Conservation (phyloP, 2,113 vertebrate species). For the Xyliphius kryptos region DNA sequence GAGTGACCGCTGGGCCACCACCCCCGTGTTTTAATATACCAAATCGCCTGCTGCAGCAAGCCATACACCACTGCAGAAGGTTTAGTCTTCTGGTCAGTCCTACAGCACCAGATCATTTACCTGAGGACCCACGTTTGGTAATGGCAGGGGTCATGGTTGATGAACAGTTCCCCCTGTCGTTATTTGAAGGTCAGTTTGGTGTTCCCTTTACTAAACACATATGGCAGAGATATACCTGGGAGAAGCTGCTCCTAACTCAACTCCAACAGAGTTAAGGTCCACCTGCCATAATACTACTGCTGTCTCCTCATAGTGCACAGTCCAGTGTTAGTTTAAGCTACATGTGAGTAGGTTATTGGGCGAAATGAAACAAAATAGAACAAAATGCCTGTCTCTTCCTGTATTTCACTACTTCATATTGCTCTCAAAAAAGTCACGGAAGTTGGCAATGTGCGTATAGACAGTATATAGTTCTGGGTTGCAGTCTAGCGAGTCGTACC, state of each 20-base stretch:
- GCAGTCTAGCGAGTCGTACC: constrained; percentile 86
- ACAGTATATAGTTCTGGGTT: constrained; percentile 82
- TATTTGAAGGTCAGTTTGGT: constrained; percentile 13
- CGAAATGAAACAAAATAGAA: not conserved
- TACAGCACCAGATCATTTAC: constrained; percentile 41
- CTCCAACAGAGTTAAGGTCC: not conserved
- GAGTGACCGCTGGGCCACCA: too few relatives aligned
- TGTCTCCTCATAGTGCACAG: constrained; percentile 44
- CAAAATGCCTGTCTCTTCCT: not conserved
- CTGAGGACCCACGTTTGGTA: constrained; percentile 17
- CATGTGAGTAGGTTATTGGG: constrained; percentile 16
- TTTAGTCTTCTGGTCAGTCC: constrained; percentile 47
- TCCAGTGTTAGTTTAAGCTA: constrained; percentile 59
- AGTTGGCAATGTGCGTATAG: constrained; percentile 80
- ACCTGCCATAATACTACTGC: constrained; percentile 34
- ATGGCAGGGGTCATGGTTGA: constrained; percentile 20
- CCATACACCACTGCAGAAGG: constrained; percentile 29
- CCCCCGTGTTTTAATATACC: too few relatives aligned
- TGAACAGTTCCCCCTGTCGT: constrained; percentile 24
- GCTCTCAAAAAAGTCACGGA: constrained; percentile 91
- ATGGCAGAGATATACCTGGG: constrained; percentile 6
- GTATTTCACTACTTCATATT: constrained; percentile 81
- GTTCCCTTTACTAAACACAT: constrained; percentile 13
- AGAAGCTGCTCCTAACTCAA: too few relatives aligned
- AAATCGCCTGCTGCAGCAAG: too few relatives aligned